Evolutionary conservation across 1,140 invertebrate species (phyloP), one percentile per base, ranked within the genome.

Genomic region (Solenopsis invicta): DNA sequence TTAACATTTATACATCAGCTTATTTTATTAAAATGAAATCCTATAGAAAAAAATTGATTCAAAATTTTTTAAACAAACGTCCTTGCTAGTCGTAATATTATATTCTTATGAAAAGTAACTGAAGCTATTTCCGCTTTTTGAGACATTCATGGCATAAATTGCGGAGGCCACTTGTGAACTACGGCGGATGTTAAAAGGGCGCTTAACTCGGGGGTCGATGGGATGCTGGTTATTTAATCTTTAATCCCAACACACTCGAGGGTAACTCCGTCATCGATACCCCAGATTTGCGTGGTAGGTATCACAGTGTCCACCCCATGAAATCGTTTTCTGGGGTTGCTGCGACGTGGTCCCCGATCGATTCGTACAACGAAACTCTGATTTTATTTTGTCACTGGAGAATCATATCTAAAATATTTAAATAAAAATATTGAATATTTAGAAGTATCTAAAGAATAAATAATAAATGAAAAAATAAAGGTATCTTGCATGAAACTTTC

Each of bases 171-270:
- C 88, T 89, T 66, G 88, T 80, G 85, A 87, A 86, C 52, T 24
- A 29, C 16, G 64, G 56, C 29, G 69, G 24, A 87, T 76, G 89
- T 90, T 90, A 91, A 90, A 93, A 87, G 90, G 88, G 59, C 72
- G 87, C 89, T 92, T 91, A 89, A 90, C 84, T 92, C 75, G 52
- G 69, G 80, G 82, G 29, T 86, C 45, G 87, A 77, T 56, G 76
- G 88, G 93, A 94, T 93, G 92, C 93, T 94, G 94, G 94, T 95
- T 95, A 95, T 95, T 95, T 95, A 94, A 95, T 95, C 94, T 94
- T 91, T 95, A 95, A 95, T 94, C 94, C 94, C 50, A 90, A 89
- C 91, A 94, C 93, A 94, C 93, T 94, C 93, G 92, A 94, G 94
- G 94, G 94, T 94, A 94, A 94, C 94, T 94, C 92, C 89, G 92